Evolutionary conservation across 2,797 vertebrate genomes (phyloP).

Genomic region (Notolabrus celidotus): DNA sequence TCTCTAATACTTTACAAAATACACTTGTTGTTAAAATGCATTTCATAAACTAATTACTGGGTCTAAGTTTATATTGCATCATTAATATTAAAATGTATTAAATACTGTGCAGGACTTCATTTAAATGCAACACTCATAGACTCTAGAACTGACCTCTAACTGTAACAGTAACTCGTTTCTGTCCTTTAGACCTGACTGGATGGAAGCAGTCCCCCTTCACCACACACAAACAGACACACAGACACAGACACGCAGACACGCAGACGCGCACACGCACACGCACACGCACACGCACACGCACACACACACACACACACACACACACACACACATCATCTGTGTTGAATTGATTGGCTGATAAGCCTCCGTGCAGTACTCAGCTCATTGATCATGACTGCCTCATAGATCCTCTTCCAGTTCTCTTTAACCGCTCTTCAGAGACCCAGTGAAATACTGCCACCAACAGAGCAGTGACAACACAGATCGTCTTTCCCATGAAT

Average conservation of each 20-base stretch:
- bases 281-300: too few species aligned
- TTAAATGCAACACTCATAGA: background rate
- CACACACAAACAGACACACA: background rate
- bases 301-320: background rate
- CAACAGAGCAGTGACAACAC: conserved; percentile 42
- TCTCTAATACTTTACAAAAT: too few species aligned
- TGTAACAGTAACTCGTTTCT: conserved; percentile 52
- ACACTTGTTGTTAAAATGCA: too few species aligned
- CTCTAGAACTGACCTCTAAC: conserved; percentile 36
- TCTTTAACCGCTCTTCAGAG: conserved; percentile 66
- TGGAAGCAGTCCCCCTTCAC: conserved; percentile 4
- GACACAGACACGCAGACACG: too few species aligned
- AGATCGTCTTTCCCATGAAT: conserved; percentile 55
- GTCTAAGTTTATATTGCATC: conserved; percentile 1
- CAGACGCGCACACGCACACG: too few species aligned
- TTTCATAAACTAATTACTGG: background rate
- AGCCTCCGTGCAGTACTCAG: conserved; percentile 50
- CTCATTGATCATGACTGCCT: conserved; percentile 73
- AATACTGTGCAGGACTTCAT: conserved; percentile 31
- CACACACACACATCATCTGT: conserved; percentile 22
- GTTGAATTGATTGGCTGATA: conserved; percentile 60
- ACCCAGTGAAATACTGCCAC: conserved; percentile 52
- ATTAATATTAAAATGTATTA: background rate
- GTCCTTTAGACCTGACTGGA: conserved; percentile 18
- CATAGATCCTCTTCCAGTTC: conserved; percentile 49